These are phyloP conservation scores for Geodia barretti DNA, from an alignment of 37 sponge, comb jelly and placozoan species.

Conservation along the genomic window DNA sequence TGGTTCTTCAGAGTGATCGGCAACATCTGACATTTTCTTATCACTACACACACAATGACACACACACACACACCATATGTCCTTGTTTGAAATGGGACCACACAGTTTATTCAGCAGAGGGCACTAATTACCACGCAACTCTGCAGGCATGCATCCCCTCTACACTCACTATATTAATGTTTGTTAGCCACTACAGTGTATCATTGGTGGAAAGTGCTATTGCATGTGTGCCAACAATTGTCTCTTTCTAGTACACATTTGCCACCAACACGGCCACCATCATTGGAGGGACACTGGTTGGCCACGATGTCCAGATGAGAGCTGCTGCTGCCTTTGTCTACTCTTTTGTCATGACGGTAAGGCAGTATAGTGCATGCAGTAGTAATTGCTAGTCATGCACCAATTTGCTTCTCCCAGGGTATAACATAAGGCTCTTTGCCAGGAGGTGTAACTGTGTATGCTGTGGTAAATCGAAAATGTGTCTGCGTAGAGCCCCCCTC, in stretches of 20 bases:
- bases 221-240: too few species aligned
- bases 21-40: not conserved
- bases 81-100: too few species aligned
- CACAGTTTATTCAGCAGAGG: too few species aligned
- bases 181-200: not conserved
- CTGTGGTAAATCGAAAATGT: too few species aligned
- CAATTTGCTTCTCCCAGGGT: too few species aligned
- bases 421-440: too few species aligned
- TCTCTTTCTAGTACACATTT: constrained; percentile 73
- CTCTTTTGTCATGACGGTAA: constrained; percentile 76
- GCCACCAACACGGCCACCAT: constrained; percentile 92
- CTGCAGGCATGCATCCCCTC: not conserved
- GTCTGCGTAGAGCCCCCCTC: too few species aligned
- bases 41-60: constrained; percentile 15
- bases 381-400: too few species aligned
- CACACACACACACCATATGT: constrained; percentile 49
- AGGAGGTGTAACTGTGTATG: too few species aligned
- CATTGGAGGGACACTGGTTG: constrained; percentile 78
- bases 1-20: constrained; percentile 74
- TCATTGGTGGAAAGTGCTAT: too few species aligned
- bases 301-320: constrained; percentile 67
- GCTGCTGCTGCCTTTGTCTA: constrained; percentile 58
- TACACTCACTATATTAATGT: not conserved
- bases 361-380: too few species aligned
- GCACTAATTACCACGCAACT: not conserved